Evolutionary conservation across 2,888 invertebrate species (phyloP), one percentile per base, ranked within the genome.

Genomic region (Chrysina gloriosa): DNA sequence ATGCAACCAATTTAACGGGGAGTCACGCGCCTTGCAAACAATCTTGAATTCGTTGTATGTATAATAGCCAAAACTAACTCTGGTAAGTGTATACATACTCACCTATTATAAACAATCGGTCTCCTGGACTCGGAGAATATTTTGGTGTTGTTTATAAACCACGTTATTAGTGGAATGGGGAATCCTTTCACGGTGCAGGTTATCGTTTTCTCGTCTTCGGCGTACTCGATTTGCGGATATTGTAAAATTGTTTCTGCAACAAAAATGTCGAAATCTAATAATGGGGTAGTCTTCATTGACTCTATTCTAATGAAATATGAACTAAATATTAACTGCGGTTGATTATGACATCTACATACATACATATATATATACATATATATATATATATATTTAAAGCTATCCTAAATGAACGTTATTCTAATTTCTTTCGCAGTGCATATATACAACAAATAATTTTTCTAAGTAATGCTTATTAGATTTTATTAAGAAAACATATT

Each of bases 91-190:
- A 1, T 7, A 1, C 29, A 5, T 2, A 39, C 66, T 58, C 11
- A 66, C 66, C 66, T 66, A 56, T 54, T 54, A 47, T 58, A 66
- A 66, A 56, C 25, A 66, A 66, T 45, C 42, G 47, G 54, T 23
- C 34, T 66, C 36, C 66, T 56, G 50, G 27, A 16, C 21, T 66
- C 45, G 68, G 87, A 87, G 78, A 87, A 88, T 75, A 90, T 86
- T 66, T 87, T 85, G 74, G 88, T 87, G 76, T 89, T 90, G 85
- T 92, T 89, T 84, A 90, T 90, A 85, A 89, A 91, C 95, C 95
- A 96, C 76, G 90, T 88, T 75, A 95, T 90, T 74, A 90, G 88
- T 25, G 95, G 95, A 71, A 91, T 89, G 45, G 95, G 95, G 74
- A 90, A 88, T 31, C 92, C 92, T 81, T 87, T 87, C 74, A 92